These are phyloP conservation scores for Druceiella hillmani DNA, from an alignment of 2,888 invertebrate genomes.

Conservation along the genomic window DNA sequence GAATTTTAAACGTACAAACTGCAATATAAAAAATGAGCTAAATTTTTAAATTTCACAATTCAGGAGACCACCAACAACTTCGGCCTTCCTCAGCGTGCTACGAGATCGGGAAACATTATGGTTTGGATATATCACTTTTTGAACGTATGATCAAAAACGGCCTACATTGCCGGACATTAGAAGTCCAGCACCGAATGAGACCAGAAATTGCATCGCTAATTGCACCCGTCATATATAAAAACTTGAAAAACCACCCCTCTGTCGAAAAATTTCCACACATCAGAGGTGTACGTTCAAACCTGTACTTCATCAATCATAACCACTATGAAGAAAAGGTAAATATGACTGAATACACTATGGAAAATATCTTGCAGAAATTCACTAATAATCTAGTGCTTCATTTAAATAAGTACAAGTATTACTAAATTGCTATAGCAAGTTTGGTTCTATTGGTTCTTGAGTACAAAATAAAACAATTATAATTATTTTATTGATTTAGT, in stretches of 20 bases:
- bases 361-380: no score
- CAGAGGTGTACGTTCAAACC: slow-evolving; percentile 52
- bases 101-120: slow-evolving; percentile 56
- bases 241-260: slow-evolving; percentile 55
- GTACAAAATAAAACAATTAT: no score
- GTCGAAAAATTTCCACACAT: slow-evolving; percentile 55
- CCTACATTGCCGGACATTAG: slow-evolving; percentile 54
- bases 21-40: no score
- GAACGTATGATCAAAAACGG: slow-evolving; percentile 71
- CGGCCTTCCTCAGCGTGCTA: slow-evolving; percentile 66
- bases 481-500: no score
- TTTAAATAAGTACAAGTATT: no score
- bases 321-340: slow-evolving; percentile 51
- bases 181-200: slow-evolving; percentile 76
- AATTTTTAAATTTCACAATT: no score
- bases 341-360: no score
- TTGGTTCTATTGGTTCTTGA: no score
- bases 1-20: no score
- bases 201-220: slow-evolving; percentile 51
- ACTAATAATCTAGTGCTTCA: no score
- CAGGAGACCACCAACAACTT: slow-evolving; percentile 77
- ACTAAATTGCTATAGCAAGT: no score
- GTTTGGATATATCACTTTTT: slow-evolving; percentile 73
- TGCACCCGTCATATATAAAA: slow-evolving; percentile 64
- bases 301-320: slow-evolving; percentile 67